Conservation (phyloP, 2,797 vertebrate genomes). For the Sardinella longiceps region DNA sequence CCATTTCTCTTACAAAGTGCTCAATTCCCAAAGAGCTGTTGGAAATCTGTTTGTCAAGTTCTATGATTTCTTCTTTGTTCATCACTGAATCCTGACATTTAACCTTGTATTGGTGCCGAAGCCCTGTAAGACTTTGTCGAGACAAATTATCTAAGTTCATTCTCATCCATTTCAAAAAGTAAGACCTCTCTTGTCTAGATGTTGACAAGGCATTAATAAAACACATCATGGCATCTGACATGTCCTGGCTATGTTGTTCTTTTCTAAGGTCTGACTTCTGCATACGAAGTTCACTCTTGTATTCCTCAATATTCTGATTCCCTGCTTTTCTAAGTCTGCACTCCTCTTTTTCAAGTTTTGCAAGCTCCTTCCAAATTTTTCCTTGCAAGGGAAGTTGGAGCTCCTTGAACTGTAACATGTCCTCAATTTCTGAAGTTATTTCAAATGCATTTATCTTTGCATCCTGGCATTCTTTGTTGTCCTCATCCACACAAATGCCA, state of each 20-base stretch:
- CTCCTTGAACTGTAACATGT: slow-evolving; percentile 62
- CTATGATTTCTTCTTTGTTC: slow-evolving; percentile 59
- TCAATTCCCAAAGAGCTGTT: slow-evolving; percentile 76
- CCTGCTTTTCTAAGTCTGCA: slow-evolving; percentile 64
- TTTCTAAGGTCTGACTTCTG: slow-evolving; percentile 54
- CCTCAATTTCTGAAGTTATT: slow-evolving; percentile 66
- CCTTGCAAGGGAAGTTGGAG: slow-evolving; percentile 75
- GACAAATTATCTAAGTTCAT: slow-evolving; percentile 73
- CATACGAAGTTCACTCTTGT: slow-evolving; percentile 60
- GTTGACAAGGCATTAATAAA: slow-evolving; percentile 72
- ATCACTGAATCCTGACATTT: slow-evolving; percentile 51
- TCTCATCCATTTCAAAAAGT: slow-evolving; percentile 81
- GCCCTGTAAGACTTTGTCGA: slow-evolving; percentile 54
- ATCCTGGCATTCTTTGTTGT: slow-evolving; percentile 66
- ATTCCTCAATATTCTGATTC: slow-evolving; percentile 56
- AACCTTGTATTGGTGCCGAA: slow-evolving; percentile 66
- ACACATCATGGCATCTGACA: slow-evolving; percentile 61
- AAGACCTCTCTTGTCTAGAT: slow-evolving; percentile 62
- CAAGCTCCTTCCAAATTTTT: slow-evolving; percentile 67
- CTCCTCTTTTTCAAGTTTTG: slow-evolving; percentile 75
- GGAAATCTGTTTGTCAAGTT: slow-evolving; percentile 66
- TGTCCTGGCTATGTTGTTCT: slow-evolving; percentile 62
- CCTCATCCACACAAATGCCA: slow-evolving; percentile 75
- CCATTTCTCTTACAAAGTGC: slow-evolving; percentile 81
- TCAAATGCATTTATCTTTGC: slow-evolving; percentile 62